Conservation (phyloP, 2,797 vertebrate genomes). For the Pyrocephalus nanus region DNA sequence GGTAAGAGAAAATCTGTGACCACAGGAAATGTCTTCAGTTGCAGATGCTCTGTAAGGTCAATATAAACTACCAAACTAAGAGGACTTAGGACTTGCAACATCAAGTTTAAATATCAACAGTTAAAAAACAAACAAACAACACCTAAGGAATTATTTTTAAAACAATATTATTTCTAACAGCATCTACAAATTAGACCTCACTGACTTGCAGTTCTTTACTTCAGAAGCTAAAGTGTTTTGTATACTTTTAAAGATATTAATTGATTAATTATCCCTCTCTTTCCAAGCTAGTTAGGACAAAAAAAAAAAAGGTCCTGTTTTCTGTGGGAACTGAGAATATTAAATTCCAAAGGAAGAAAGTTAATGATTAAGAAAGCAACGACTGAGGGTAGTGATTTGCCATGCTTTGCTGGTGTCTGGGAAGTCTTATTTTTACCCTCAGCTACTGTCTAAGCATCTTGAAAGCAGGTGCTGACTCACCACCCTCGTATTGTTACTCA, state of each 20-base stretch:
- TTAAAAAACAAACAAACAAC: not conserved
- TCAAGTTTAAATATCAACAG: not conserved
- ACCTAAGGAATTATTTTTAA: not conserved
- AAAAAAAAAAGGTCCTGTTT: rapidly evolving
- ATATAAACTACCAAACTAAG: not conserved
- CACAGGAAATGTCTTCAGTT: rapidly evolving
- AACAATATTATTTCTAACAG: not conserved
- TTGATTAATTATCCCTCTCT: not conserved
- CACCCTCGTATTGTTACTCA: not conserved
- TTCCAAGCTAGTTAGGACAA: not conserved
- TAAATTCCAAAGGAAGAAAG: constrained; percentile 26
- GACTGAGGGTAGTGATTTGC: not conserved
- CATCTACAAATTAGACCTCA: not conserved
- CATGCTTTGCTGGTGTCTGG: not conserved
- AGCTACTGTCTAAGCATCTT: not conserved
- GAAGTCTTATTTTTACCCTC: constrained; percentile 1
- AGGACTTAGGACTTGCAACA: not conserved
- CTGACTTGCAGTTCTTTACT: not conserved
- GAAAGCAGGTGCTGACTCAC: constrained; percentile 21
- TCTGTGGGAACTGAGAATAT: not conserved
- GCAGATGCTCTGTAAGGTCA: not conserved
- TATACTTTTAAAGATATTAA: not conserved
- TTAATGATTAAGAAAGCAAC: not conserved
- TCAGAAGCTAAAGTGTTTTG: not conserved
- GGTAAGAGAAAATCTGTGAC: not conserved